A percentile compares a stretch with the other conserved stretches of the same genome.
Evolutionary conservation across 2,797 vertebrate genomes (phyloP).

Genomic region (Halcyon smyrnensis): DNA sequence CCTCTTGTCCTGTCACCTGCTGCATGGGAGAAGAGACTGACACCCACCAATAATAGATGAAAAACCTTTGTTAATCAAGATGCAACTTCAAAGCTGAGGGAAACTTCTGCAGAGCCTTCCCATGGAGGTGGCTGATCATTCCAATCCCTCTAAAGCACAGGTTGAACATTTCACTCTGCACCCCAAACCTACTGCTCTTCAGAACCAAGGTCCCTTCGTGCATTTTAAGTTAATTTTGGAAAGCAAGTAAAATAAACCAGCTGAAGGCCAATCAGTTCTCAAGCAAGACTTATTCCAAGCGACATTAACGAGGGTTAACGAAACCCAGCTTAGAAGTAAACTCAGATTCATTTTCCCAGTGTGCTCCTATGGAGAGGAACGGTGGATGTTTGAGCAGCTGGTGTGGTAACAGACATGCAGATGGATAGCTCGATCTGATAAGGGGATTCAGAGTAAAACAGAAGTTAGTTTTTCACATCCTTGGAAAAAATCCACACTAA

Average conservation of each 20-base stretch:
- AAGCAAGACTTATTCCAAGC: neutral
- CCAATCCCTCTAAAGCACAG: neutral
- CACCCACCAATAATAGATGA: too few species aligned
- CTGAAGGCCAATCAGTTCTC: neutral
- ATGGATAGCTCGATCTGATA: neutral
- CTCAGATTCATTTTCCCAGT: neutral
- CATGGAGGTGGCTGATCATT: neutral
- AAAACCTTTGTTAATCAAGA: too few species aligned
- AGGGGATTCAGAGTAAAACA: neutral
- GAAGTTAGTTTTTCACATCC: slow-evolving; percentile 41
- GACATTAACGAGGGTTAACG: neutral
- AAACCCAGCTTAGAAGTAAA: neutral
- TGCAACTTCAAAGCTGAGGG: too few species aligned
- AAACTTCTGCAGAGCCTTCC: neutral
- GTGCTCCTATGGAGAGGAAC: neutral
- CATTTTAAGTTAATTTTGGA: neutral
- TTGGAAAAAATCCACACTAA: neutral
- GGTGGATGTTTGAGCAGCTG: neutral
- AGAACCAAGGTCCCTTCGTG: neutral
- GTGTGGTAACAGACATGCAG: neutral
- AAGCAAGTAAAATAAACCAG: neutral
- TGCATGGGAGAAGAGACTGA: too few species aligned
- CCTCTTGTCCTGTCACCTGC: too few species aligned
- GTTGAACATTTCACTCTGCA: fast-evolving
- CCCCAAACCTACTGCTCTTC: neutral